A percentile compares a stretch with the other conserved stretches of the same genome.
These are phyloP conservation scores for Heliopora coerulea DNA, from an alignment of 92 coral and sea anemone genomes.

Conservation along the genomic window DNA sequence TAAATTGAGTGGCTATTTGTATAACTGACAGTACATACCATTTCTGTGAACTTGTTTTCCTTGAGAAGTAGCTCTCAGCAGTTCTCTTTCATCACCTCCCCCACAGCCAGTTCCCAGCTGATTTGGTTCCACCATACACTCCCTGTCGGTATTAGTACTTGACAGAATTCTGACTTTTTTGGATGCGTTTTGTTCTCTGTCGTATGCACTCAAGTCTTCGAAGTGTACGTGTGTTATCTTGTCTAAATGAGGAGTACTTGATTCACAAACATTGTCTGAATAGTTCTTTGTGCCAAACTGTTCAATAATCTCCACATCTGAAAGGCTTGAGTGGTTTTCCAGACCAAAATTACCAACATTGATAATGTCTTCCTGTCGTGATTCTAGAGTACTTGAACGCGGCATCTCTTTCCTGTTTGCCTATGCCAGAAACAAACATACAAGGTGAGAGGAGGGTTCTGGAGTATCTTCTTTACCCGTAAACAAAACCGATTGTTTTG, in stretches of 20 bases:
- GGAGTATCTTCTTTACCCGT: no score
- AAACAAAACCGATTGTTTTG: no score
- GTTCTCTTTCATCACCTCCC: conserved; percentile 72
- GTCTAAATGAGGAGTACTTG: conserved; percentile 71
- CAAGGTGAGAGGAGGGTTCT: no score
- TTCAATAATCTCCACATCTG: conserved; percentile 41
- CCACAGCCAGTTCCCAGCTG: conserved; percentile 70
- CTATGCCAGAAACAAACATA: not conserved
- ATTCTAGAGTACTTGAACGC: conserved; percentile 4
- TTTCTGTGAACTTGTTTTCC: conserved; percentile 34
- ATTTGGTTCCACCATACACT: conserved; percentile 64
- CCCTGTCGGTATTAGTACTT: conserved; percentile 25
- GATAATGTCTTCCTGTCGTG: conserved; percentile 7
- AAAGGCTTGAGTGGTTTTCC: conserved; percentile 20
- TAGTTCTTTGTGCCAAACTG: conserved; percentile 27
- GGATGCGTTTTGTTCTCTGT: conserved; percentile 2
- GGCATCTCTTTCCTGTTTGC: conserved; percentile 1
- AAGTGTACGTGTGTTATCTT: conserved; percentile 88
- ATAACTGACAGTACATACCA: conserved; percentile 11
- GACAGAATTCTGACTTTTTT: not conserved
- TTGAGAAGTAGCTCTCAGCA: conserved; percentile 11
- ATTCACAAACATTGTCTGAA: conserved; percentile 7
- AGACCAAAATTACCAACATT: not conserved
- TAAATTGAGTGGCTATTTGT: no score
- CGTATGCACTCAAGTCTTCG: conserved; percentile 44